Evolutionary conservation across 2,113 vertebrate genomes (phyloP), one percentile per base, ranked within the genome.

Genomic region (Cheilinus undulatus): DNA sequence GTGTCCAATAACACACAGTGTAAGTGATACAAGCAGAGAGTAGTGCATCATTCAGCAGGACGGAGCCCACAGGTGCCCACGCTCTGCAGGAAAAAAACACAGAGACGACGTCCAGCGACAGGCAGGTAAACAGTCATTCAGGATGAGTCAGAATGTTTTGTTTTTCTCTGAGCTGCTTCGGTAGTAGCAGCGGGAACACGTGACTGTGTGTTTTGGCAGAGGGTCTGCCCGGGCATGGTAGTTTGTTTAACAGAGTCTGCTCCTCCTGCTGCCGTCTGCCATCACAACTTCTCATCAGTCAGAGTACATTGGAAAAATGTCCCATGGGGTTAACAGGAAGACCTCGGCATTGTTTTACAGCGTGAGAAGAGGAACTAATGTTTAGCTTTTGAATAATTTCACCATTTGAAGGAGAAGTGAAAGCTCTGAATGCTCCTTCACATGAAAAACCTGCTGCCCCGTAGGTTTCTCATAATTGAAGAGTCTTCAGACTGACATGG

Each of bases 71-170:
- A 62, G 34, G 38, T 40, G 42, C 76, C 67, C 46, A 54, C 67
- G 46, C 82, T 38, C 57, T 72, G 19, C 54, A 78, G 73, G 52
- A 46, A 20, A 71, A 78, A 70, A 74, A 22, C 28, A 38, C 17
- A 63, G 50, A 73, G 77, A 52, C 69, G 88, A 86, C 73, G 69
- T 84, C 53, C 73, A 78, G 73, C 58, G 24, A 45, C 43, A 68
- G 73, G 85, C 87, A 88, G 85, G 87, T 91, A 92, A 92, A 92
- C 86, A 91, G 83, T 87, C 82, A 86, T 90, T 84, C 78, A 52
- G 64, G 81, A 78, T 92, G 90, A 93, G 83, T 91, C 90, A 92
- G 43, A 51, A 17, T 86, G 84, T 87, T 92, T 88, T 91, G 79
- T 87, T 90, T 83, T 58, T 78, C 17, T 60, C 68, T 12, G 12